phyloP scores from a whole-genome alignment of 2,888 invertebrate genomes.

The Caenorhabditis doughertyi region DNA sequence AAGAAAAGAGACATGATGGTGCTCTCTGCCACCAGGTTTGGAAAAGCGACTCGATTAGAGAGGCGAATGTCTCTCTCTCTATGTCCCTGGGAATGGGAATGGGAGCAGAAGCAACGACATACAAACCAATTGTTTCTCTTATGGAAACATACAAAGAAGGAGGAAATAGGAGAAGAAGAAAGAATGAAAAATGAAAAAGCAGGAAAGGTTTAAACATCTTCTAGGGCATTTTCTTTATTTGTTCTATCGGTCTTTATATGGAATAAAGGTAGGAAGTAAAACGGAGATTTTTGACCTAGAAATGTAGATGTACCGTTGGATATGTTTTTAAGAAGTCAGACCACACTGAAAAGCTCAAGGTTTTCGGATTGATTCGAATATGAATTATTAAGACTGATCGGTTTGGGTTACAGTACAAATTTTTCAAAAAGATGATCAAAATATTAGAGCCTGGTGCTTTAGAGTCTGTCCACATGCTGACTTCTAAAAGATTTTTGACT shows the following conservation, averaged over 20 bases:
- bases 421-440: background rate
- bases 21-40: slow-evolving; percentile 54
- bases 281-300: slow-evolving; percentile 8
- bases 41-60: slow-evolving; percentile 60
- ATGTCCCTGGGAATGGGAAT: background rate
- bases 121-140: slow-evolving; percentile 58
- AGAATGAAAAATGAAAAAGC: slow-evolving; percentile 45
- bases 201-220: slow-evolving; percentile 54
- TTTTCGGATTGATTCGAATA: no score
- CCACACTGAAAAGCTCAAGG: no score
- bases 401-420: no score
- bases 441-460: no score
- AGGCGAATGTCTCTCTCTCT: slow-evolving; percentile 51
- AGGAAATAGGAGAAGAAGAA: slow-evolving; percentile 24
- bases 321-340: no score
- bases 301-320: no score
- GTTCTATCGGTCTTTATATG: slow-evolving; percentile 1
- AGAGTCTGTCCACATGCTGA: no score
- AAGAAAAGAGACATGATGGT: slow-evolving; percentile 49
- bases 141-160: slow-evolving; percentile 38
- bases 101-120: slow-evolving; percentile 28
- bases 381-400: no score
- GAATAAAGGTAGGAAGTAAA: slow-evolving; percentile 18
- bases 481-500: background rate
- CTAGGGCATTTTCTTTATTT: slow-evolving; percentile 27